These are phyloP conservation scores for Carcinoscorpius rotundicauda DNA, from an alignment of 1,140 invertebrate species.

Conservation along the genomic window DNA sequence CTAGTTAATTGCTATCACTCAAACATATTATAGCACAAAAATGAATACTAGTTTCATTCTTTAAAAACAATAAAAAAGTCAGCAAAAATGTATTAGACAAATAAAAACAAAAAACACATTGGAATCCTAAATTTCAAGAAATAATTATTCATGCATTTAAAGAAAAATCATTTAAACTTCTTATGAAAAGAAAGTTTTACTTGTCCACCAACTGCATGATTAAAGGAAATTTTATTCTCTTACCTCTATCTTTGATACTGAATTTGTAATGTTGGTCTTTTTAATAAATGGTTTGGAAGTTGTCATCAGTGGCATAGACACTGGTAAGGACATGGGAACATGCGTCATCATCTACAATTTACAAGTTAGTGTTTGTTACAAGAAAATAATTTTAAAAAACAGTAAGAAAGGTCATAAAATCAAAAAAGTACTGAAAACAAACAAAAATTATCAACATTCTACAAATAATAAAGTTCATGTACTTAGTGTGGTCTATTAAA, in stretches of 20 bases:
- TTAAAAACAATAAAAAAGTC: too few relatives aligned
- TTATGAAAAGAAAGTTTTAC: not conserved
- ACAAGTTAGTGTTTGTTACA: constrained; percentile 27
- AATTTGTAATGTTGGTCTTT: too few relatives aligned
- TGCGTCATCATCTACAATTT: constrained; percentile 19
- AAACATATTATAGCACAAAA: too few relatives aligned
- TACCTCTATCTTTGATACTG: constrained; percentile 12
- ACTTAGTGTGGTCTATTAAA: not conserved
- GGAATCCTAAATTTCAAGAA: not conserved
- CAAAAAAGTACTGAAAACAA: not conserved
- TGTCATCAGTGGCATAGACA: constrained; percentile 6
- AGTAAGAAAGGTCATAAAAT: not conserved
- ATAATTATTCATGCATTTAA: not conserved
- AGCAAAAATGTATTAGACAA: too few relatives aligned
- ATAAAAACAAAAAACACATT: too few relatives aligned
- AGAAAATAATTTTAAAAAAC: constrained; percentile 9
- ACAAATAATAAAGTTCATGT: constrained; percentile 8
- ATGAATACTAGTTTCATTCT: too few relatives aligned
- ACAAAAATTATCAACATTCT: not conserved
- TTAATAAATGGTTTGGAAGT: too few relatives aligned
- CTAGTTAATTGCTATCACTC: too few relatives aligned
- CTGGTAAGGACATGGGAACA: constrained; percentile 16
- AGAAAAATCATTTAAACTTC: constrained; percentile 1
- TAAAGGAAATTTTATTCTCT: constrained; percentile 8
- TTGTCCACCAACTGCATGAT: constrained; percentile 5